These are phyloP conservation scores for Chymomyza costata DNA, from an alignment of 1,140 invertebrate genomes.

Conservation along the genomic window DNA sequence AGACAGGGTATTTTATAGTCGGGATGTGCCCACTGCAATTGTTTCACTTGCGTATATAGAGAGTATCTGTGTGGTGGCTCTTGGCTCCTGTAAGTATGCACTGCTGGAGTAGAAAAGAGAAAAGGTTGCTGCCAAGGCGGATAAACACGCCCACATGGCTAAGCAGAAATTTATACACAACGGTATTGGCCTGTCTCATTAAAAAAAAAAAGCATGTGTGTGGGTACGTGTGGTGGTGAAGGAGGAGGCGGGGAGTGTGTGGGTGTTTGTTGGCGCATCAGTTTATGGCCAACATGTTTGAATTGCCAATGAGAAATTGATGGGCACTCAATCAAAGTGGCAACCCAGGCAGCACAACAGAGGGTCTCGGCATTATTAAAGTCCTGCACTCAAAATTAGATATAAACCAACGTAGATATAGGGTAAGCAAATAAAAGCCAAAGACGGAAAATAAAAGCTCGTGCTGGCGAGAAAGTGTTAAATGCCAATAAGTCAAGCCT, in stretches of 20 bases:
- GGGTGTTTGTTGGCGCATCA: too few species aligned
- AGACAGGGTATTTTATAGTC: too few species aligned
- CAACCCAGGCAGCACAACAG: constrained; percentile 21
- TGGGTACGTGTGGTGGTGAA: not conserved
- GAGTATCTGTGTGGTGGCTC: too few species aligned
- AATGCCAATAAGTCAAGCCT: constrained; percentile 42
- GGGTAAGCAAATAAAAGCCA: constrained; percentile 6
- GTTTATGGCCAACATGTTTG: constrained; percentile 69
- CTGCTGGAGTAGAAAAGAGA: constrained; percentile 15
- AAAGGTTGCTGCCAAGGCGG: too few species aligned
- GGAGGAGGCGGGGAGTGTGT: constrained; percentile 14
- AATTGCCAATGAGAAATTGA: constrained; percentile 72
- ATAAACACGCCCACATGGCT: constrained; percentile 17
- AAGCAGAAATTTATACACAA: too few species aligned
- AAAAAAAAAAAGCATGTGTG: constrained; percentile 39
- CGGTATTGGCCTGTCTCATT: constrained; percentile 45
- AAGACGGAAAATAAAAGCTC: constrained; percentile 10
- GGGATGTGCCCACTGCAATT: too few species aligned
- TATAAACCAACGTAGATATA: constrained; percentile 12
- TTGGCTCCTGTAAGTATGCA: too few species aligned
- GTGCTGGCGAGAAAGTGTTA: constrained; percentile 19
- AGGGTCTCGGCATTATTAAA: constrained; percentile 8
- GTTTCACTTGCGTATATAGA: too few species aligned
- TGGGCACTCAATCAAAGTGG: constrained; percentile 69
- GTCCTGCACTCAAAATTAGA: constrained; percentile 40